A percentile compares a stretch with the other conserved stretches of the same genome.
phyloP scores from a whole-genome alignment of 2,797 vertebrate genomes.

The Pristis pectinata region DNA sequence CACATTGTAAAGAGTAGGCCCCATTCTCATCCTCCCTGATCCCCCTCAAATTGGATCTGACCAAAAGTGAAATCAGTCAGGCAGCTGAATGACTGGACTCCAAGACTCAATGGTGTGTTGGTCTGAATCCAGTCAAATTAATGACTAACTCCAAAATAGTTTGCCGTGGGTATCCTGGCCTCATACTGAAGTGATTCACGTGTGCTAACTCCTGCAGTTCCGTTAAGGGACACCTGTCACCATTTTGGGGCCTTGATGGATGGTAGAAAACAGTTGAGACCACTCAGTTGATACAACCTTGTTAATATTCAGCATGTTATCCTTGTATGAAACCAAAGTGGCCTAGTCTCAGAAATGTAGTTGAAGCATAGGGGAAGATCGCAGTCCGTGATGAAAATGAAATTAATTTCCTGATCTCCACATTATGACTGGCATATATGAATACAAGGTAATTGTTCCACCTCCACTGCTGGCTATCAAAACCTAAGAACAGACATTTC shows the following conservation, averaged over 20 bases:
- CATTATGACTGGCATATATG: neutral
- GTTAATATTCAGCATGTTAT: neutral
- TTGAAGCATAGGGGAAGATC: neutral
- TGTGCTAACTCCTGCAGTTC: neutral
- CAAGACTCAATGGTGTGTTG: neutral
- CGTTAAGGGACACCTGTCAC: conserved; percentile 8
- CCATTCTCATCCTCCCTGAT: neutral
- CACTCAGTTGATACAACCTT: neutral
- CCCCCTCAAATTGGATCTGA: neutral
- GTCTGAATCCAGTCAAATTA: conserved; percentile 29
- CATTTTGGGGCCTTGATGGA: neutral
- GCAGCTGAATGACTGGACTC: neutral
- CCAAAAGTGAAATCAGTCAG: conserved; percentile 16
- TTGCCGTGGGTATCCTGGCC: conserved; percentile 17
- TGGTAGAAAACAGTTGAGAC: neutral
- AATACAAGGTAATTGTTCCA: neutral
- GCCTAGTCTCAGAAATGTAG: neutral
- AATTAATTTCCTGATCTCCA: neutral
- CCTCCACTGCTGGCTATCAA: neutral
- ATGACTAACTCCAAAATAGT: conserved; percentile 12
- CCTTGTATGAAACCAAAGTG: neutral
- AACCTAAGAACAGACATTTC: neutral
- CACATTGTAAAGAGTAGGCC: neutral
- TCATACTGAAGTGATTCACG: conserved; percentile 26
- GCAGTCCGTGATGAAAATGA: neutral